A percentile compares a stretch with the other conserved stretches of the same genome.
These are phyloP conservation scores for Drosophila ambigua DNA, from an alignment of 1,140 invertebrate species.

Conservation along the genomic window DNA sequence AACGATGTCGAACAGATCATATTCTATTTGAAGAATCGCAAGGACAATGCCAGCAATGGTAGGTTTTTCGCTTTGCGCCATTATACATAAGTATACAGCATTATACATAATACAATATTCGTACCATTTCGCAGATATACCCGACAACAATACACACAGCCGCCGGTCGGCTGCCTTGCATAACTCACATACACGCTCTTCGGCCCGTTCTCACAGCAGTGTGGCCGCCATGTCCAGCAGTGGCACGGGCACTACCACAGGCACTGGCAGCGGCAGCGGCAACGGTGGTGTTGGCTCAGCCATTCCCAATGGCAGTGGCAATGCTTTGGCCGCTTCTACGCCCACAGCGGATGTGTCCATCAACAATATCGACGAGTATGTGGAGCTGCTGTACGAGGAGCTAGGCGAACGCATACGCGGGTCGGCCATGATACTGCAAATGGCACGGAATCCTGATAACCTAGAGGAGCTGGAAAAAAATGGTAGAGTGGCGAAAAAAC, in stretches of 20 bases:
- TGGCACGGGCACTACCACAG: conserved; percentile 3
- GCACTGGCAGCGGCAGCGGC: conserved; percentile 10
- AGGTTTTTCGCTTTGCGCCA: neutral
- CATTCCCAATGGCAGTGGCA: conserved; percentile 26
- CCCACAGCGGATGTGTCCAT: conserved; percentile 86
- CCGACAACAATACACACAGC: conserved; percentile 73
- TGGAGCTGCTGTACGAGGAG: conserved; percentile 98
- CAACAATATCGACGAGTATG: conserved; percentile 95
- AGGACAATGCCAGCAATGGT: conserved; percentile 84
- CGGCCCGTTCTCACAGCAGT: conserved; percentile 56
- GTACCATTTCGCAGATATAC: conserved; percentile 49
- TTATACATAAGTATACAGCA: too few species aligned
- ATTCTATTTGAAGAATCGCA: conserved; percentile 94
- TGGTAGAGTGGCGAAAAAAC: conserved; percentile 85
- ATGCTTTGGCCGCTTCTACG: conserved; percentile 24
- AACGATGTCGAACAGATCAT: conserved; percentile 96
- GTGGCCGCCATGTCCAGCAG: conserved; percentile 47
- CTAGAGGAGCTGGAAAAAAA: conserved; percentile 96
- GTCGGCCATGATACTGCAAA: conserved; percentile 94
- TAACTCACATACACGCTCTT: conserved; percentile 59
- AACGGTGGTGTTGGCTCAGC: conserved; percentile 21
- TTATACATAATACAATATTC: neutral
- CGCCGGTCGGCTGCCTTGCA: conserved; percentile 61
- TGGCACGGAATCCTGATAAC: conserved; percentile 97
- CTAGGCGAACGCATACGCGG: conserved; percentile 96